Conservation (phyloP, 2,888 invertebrate species). For the Dichetophora obliterata region DNA sequence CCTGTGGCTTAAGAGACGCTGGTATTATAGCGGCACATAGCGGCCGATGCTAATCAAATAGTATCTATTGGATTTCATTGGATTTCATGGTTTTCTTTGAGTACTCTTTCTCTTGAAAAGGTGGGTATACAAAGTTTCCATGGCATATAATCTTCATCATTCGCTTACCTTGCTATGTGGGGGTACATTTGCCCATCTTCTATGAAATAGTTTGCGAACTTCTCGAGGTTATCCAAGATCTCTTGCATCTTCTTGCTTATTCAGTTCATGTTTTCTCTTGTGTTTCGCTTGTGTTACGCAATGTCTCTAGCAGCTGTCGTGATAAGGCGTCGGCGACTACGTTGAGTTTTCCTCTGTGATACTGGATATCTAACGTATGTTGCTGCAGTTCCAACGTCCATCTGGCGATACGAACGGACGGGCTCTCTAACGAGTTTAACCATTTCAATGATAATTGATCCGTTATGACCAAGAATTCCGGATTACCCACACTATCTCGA, state of each 20-base stretch:
- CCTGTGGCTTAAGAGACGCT: not conserved
- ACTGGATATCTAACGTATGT: not conserved
- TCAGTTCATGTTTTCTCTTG: not conserved
- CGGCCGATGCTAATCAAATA: not conserved
- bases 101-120: not conserved
- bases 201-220: not conserved
- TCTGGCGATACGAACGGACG: not conserved
- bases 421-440: conserved; percentile 8
- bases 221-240: not conserved
- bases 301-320: not conserved
- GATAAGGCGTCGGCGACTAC: not conserved
- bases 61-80: not conserved
- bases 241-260: not conserved
- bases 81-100: not conserved
- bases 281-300: not conserved
- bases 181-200: not conserved
- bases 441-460: not conserved
- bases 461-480: not conserved
- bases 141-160: not conserved
- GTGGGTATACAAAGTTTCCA: not conserved
- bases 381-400: not conserved
- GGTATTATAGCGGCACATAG: not conserved
- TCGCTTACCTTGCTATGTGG: not conserved
- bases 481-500: not conserved
- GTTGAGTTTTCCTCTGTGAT: not conserved